Percentiles rank a stretch among this genome's conserved stretches.
Evolutionary conservation across 2,888 invertebrate genomes (phyloP).

Genomic region (Eulithis prunata): DNA sequence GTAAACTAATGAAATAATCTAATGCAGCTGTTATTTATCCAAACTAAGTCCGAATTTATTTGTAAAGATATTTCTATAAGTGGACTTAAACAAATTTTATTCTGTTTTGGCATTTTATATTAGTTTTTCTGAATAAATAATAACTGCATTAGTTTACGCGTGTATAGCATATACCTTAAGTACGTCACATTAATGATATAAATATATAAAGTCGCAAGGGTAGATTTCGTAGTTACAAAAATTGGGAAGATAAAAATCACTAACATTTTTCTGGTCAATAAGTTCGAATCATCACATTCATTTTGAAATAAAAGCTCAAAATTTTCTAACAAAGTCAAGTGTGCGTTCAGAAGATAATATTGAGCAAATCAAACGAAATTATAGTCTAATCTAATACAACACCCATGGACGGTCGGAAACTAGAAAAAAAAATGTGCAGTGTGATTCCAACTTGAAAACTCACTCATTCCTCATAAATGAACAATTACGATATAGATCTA

Average conservation of each 20-base stretch:
- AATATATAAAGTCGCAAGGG: constrained; percentile 47
- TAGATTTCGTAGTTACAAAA: constrained; percentile 60
- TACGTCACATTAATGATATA: constrained; percentile 63
- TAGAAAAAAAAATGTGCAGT: constrained; percentile 44
- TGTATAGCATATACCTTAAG: constrained; percentile 54
- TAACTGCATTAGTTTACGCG: constrained; percentile 28
- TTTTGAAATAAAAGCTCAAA: constrained; percentile 61
- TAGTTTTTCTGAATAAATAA: constrained; percentile 4
- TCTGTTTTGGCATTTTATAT: background rate
- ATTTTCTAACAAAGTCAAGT: constrained; percentile 29
- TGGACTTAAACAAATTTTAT: no score
- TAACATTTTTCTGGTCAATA: constrained; percentile 71
- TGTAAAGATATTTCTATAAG: no score
- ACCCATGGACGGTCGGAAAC: constrained; percentile 80
- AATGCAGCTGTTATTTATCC: constrained; percentile 15
- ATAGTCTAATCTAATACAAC: constrained; percentile 67
- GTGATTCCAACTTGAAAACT: constrained; percentile 31
- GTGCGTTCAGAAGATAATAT: constrained; percentile 43
- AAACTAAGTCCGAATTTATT: no score
- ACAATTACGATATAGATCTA: constrained; percentile 23
- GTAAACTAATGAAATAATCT: constrained; percentile 28
- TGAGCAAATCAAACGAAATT: constrained; percentile 46
- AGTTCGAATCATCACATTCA: constrained; percentile 67
- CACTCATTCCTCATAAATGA: constrained; percentile 26
- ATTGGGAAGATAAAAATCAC: constrained; percentile 64